These are phyloP conservation scores for Jordanella pulchra DNA, from an alignment of 2,797 vertebrate genomes.

Conservation along the genomic window DNA sequence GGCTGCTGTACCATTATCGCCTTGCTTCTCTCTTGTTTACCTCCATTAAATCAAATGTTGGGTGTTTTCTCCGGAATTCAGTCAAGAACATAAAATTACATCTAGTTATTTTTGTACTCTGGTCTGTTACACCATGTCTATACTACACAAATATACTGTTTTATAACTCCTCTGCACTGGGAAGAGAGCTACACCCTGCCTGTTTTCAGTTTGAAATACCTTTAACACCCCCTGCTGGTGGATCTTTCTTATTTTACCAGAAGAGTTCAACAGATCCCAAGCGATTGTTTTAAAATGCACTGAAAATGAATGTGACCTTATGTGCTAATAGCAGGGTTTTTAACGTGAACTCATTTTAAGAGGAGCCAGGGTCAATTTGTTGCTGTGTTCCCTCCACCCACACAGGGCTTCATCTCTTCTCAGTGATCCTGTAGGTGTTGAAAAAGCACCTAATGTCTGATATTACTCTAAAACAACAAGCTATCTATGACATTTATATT, in stretches of 20 bases:
- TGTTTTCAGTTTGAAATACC: conserved; percentile 21
- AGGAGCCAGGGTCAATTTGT: conserved; percentile 26
- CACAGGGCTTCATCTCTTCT: not conserved
- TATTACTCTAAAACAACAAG: not conserved
- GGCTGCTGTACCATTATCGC: conserved; percentile 10
- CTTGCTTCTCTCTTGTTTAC: conserved; percentile 18
- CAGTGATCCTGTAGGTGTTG: not conserved
- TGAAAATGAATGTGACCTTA: conserved; percentile 37
- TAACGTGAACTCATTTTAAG: conserved; percentile 25
- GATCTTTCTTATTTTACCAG: conserved; percentile 1
- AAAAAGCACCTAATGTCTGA: not conserved
- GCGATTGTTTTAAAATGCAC: conserved; percentile 7
- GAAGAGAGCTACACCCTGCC: not conserved
- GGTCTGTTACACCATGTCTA: conserved; percentile 37
- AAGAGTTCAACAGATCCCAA: conserved; percentile 1
- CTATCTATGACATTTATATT: not conserved
- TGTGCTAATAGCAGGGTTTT: conserved; percentile 1
- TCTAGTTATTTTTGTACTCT: conserved; percentile 15
- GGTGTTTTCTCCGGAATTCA: conserved; percentile 19
- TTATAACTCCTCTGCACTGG: conserved; percentile 12
- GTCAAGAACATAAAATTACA: conserved; percentile 9
- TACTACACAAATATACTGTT: conserved; percentile 11
- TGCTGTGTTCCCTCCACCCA: not conserved
- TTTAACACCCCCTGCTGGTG: conserved; percentile 70
- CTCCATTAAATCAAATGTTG: conserved; percentile 25